Conservation (phyloP, 2,113 vertebrate species). For the Pteropus alecto region DNA sequence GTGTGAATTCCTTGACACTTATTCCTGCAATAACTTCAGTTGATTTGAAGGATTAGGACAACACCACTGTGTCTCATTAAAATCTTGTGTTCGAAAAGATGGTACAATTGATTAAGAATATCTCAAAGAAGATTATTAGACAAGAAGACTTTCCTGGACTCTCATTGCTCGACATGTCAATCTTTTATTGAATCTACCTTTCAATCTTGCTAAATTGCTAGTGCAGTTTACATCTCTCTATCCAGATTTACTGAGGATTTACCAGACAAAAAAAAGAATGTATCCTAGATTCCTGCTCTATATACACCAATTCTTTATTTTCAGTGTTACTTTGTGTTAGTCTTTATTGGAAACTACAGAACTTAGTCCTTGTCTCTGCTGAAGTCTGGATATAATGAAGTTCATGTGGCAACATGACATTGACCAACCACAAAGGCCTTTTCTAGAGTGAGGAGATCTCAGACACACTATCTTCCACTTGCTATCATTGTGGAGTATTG, state of each 20-base stretch:
- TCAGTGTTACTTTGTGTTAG: background rate
- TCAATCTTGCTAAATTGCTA: background rate
- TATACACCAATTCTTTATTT: background rate
- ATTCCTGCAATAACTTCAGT: conserved; percentile 22
- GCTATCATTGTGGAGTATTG: background rate
- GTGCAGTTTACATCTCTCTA: background rate
- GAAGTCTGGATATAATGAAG: background rate
- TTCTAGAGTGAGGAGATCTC: background rate
- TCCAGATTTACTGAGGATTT: background rate
- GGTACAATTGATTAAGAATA: conserved; percentile 33
- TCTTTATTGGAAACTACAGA: background rate
- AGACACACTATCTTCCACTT: background rate
- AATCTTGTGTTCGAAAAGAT: conserved; percentile 27
- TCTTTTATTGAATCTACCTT: conserved; percentile 24
- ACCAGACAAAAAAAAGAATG: background rate
- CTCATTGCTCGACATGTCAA: background rate
- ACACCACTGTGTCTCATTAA: conserved; percentile 12
- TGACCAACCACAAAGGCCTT: background rate
- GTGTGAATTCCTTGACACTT: background rate
- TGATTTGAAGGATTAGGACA: conserved; percentile 38
- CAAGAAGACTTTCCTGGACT: background rate
- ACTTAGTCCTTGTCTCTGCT: background rate
- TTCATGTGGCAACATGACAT: background rate
- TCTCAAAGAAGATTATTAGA: conserved; percentile 42
- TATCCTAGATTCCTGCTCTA: background rate